A percentile compares a stretch with the other conserved stretches of the same genome.
These are phyloP conservation scores for Egretta garzetta DNA, from an alignment of 2,113 vertebrate genomes.

Conservation along the genomic window DNA sequence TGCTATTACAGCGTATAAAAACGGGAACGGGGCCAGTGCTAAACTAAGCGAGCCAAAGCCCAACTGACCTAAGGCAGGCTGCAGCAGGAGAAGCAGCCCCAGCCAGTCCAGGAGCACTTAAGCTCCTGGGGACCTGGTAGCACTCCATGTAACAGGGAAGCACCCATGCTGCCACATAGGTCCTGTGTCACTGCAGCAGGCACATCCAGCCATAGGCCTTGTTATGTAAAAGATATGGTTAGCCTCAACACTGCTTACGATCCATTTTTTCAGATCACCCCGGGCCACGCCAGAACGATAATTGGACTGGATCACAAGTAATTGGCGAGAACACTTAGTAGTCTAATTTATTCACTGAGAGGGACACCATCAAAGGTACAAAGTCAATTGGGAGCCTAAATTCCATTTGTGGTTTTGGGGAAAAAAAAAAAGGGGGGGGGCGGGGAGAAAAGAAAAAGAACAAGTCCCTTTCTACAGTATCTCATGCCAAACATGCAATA, in stretches of 20 bases:
- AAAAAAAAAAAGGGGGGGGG: too few relatives aligned
- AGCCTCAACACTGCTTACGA: constrained; percentile 21
- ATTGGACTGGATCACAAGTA: constrained; percentile 21
- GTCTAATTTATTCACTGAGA: constrained; percentile 34
- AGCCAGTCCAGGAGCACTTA: background rate
- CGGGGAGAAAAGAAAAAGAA: background rate
- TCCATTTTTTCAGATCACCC: constrained; percentile 5
- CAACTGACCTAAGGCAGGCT: background rate
- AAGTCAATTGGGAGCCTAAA: background rate
- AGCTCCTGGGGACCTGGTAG: background rate
- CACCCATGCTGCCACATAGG: accelerated
- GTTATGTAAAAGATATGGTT: constrained; percentile 69
- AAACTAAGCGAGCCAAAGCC: background rate
- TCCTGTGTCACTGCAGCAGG: background rate
- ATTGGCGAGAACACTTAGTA: constrained; percentile 28
- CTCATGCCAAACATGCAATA: background rate
- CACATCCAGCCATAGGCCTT: constrained; percentile 61
- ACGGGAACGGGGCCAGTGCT: background rate
- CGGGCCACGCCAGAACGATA: background rate
- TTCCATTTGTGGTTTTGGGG: background rate
- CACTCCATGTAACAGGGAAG: background rate
- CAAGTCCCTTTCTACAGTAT: background rate
- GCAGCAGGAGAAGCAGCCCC: background rate
- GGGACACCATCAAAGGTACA: background rate
- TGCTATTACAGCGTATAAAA: background rate